Evolutionary conservation across 2,113 vertebrate species (phyloP), one percentile per base, ranked within the genome.

Genomic region (Coturnix japonica): DNA sequence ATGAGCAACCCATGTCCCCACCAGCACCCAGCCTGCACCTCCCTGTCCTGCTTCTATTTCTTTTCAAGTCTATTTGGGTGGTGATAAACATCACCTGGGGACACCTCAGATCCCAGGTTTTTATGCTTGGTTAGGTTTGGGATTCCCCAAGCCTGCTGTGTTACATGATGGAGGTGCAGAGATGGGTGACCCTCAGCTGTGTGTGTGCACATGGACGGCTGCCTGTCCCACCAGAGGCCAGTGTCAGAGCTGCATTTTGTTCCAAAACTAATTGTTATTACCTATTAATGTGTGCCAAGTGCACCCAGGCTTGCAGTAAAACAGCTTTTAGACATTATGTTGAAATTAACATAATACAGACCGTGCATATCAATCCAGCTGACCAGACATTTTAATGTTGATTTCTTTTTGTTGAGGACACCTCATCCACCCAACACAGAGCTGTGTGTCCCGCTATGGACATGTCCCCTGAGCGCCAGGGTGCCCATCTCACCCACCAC

Each of bases 221-320:
- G 25, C 11, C 26, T 12, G 21, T 31, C 37, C 9, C 0, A 0
- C 2, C 9, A 56, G 25, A 51, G 64, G 51, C 30, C 74, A 0
- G 3, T 2, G 2, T 33, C 57, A 6, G 28, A 59, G 22, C 51
- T 43, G 72, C 15, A 3, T 3, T 5, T n/a, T 14, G 26, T 37
- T 4, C 41, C 23, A 23, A 43, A 82, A 76, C 64, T 85, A 75
- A 85, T 82, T 76, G 57, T 66, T 63, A 5, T 81, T 85, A 51
- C 74, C 71, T 43, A 41, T 37, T 64, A 22, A 84, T 1, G 31
- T 2, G 43, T 25, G 60, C 54, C 74, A 64, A 91, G 91, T 1
- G 9, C 67, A 7, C 0, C 7, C 47, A 78, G 33, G 31, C 31
- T 64, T 70, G 74, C 65, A 2, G 70, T 33, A 71, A 84, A 89